Percentiles rank a stretch among this genome's conserved stretches.
These are phyloP conservation scores for Porites australiensis DNA, from an alignment of 64 coral and sea anemone species.

Conservation along the genomic window DNA sequence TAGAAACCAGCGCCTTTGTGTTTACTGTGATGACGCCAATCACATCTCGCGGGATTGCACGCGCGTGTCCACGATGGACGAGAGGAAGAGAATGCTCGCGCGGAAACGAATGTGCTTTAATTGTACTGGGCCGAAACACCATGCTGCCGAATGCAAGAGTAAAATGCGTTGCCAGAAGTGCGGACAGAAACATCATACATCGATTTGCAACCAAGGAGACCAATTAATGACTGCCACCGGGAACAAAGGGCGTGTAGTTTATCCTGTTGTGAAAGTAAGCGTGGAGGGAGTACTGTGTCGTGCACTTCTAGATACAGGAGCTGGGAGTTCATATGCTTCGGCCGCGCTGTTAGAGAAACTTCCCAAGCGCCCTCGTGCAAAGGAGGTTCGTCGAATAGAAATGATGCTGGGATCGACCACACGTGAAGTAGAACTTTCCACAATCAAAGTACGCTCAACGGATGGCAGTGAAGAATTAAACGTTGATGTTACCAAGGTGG, in stretches of 20 bases:
- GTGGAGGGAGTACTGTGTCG: too few species aligned
- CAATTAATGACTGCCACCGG: too few species aligned
- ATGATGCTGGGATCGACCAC: conserved; percentile 55
- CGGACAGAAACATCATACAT: conserved; percentile 42
- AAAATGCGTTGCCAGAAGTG: conserved; percentile 39
- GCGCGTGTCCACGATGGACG: not conserved
- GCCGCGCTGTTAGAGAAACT: conserved; percentile 20
- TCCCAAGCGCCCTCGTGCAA: not conserved
- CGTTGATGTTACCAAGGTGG: not conserved
- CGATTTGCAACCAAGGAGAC: not conserved
- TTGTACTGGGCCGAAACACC: conserved; percentile 14
- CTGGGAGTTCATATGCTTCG: conserved; percentile 33
- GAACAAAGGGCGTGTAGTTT: too few species aligned
- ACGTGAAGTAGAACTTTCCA: conserved; percentile 30
- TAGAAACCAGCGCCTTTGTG: conserved; percentile 9
- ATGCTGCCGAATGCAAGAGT: conserved; percentile 13
- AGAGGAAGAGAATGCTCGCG: not conserved
- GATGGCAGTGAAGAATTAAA: not conserved
- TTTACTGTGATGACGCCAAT: conserved; percentile 27
- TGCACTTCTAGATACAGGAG: not conserved
- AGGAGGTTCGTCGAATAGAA: conserved; percentile 36
- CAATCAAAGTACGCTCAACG: not conserved
- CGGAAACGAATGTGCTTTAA: conserved; percentile 33
- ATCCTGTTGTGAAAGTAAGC: not conserved
- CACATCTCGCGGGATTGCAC: conserved; percentile 7